Evolutionary conservation across 2,888 invertebrate species (phyloP), one percentile per base, ranked within the genome.

Genomic region (Cheilosia soror): DNA sequence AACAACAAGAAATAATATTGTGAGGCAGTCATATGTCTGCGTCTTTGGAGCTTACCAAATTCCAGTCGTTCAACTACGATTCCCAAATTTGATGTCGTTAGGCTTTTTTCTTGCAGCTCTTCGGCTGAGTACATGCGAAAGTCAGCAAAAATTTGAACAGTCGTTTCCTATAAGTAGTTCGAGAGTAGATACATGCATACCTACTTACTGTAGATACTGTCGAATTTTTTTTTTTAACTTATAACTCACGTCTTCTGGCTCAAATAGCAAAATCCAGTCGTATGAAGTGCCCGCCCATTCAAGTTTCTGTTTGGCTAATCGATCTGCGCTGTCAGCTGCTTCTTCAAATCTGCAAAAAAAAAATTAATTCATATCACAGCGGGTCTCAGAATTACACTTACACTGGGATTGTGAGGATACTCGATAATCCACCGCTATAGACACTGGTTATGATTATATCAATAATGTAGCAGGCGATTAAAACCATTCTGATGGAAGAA

Each of bases 271-370:
- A 82, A 94, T 93, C 96, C 95, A 96, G 4, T 94, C 95, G 72
- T 94, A 93, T 49, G 94, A 94, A 0, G 95, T 94, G 0, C 94
- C 95, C 0, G 94, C 94, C 95, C 96, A 96, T 51, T 91, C 91
- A 15, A 95, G 88, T 2, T 93, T 91, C 87, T 94, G 93, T 7
- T 93, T 92, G 0, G 93, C 93, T 33, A 96, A 92, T 77, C 95
- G 94, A 68, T 94, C 92, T 0, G 94, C 93, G 0, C 94, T 95
- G 87, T 95, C 94, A 40, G 95, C 94, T 1, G 95, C 93, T 49
- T 93, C 93, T 77, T 94, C 94, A 79, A 94, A 94, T 69, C 93
- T 93, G 40, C 6, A 27, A 40, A 49, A 31, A 31, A 1, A 55
- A 0, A 31, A 5, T 31, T 11, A 9, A 7, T 66, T 33, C 13